A percentile compares a stretch with the other conserved stretches of the same genome.
Conservation (phyloP, 2,888 invertebrate species). For the Hydrotaea diabolus region DNA sequence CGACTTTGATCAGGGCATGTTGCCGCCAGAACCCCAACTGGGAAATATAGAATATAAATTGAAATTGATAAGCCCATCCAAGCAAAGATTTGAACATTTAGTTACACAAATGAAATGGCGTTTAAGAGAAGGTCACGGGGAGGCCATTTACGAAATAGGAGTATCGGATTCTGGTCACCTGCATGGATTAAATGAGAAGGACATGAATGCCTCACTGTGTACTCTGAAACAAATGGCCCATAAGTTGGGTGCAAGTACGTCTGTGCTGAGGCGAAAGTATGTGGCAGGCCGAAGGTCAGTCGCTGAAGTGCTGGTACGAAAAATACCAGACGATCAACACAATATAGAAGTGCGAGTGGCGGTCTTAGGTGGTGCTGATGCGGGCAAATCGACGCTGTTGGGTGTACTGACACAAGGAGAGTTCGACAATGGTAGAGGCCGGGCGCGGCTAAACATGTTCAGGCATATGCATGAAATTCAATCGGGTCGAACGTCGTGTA, state of each 20-base stretch:
- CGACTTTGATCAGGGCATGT: slow-evolving; percentile 84
- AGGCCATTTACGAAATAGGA: slow-evolving; percentile 98
- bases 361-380: slow-evolving; percentile 96
- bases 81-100: slow-evolving; percentile 95
- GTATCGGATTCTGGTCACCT: slow-evolving; percentile 94
- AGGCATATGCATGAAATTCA: slow-evolving; percentile 96
- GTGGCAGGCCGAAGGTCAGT: slow-evolving; percentile 84
- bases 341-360: slow-evolving; percentile 95
- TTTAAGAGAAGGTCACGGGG: slow-evolving; percentile 96
- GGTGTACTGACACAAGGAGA: slow-evolving; percentile 98
- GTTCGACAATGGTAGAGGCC: slow-evolving; percentile 96
- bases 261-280: slow-evolving; percentile 86
- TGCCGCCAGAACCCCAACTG: slow-evolving; percentile 95
- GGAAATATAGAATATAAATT: slow-evolving; percentile 98
- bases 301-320: slow-evolving; percentile 93
- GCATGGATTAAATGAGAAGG: slow-evolving; percentile 90
- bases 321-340: slow-evolving; percentile 93
- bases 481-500: slow-evolving; percentile 95
- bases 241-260: slow-evolving; percentile 91
- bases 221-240: slow-evolving; percentile 94
- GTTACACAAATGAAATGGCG: slow-evolving; percentile 99
- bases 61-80: slow-evolving; percentile 94
- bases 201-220: slow-evolving; percentile 92
- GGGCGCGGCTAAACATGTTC: slow-evolving; percentile 97
- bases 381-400: slow-evolving; percentile 97